Evolutionary conservation across 2,113 vertebrate species (phyloP).

Genomic region (Ceyx margarethae): DNA sequence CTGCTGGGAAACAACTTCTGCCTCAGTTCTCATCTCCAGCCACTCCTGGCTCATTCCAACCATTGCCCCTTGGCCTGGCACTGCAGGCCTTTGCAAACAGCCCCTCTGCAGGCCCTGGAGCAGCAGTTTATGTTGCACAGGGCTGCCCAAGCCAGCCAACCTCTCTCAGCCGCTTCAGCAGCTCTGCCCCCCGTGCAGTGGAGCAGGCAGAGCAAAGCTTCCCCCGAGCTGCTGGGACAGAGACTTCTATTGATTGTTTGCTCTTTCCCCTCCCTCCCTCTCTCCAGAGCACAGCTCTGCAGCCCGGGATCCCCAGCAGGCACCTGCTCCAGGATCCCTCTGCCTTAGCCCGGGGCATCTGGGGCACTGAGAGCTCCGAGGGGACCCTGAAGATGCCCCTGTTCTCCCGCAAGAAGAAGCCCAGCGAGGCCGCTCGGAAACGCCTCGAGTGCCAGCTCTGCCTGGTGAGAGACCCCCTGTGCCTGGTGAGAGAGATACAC

Average conservation of each 20-base stretch:
- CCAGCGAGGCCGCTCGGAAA: conserved; percentile 85
- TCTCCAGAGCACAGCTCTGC: not conserved
- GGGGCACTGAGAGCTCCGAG: not conserved
- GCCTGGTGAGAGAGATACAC: conserved; percentile 68
- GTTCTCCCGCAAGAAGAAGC: conserved; percentile 91
- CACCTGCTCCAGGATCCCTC: not conserved
- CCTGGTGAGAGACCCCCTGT: conserved; percentile 73
- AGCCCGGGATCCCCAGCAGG: not conserved
- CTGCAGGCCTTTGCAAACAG: no score
- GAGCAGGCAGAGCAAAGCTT: no score
- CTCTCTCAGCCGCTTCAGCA: not conserved
- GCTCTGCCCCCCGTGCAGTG: not conserved
- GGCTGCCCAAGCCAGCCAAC: not conserved
- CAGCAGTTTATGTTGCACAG: not conserved
- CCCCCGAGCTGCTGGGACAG: not conserved
- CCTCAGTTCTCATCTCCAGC: no score
- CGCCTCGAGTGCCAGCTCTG: conserved; percentile 92
- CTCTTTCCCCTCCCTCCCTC: accelerated
- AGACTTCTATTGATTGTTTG: not conserved
- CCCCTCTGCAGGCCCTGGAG: no score
- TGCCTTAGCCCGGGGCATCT: not conserved
- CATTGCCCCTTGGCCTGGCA: no score
- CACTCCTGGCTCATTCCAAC: no score
- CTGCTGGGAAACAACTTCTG: no score
- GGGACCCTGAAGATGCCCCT: conserved; percentile 81